Conservation (phyloP, 2,113 vertebrate species). For the Plotosus lineatus region DNA sequence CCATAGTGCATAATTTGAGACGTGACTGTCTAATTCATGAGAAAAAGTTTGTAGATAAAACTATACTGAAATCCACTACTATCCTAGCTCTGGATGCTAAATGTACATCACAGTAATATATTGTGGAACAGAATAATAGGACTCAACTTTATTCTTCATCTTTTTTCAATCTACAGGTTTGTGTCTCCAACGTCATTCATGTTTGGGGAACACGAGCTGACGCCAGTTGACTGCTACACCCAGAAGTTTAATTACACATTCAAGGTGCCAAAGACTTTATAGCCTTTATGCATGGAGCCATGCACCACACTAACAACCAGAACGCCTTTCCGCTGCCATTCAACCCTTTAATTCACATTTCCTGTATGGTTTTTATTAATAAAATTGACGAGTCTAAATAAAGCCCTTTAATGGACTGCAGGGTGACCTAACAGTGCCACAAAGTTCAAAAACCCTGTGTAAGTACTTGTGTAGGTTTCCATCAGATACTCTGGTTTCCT, state of each 20-base stretch:
- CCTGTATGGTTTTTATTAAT: background rate
- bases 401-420: background rate
- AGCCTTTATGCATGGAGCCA: background rate
- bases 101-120: background rate
- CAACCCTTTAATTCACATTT: background rate
- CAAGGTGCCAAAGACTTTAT: constrained; percentile 71
- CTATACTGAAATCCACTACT: background rate
- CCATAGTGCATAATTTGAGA: background rate
- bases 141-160: constrained; percentile 6
- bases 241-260: constrained; percentile 90
- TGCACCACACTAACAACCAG: background rate
- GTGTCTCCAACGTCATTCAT: constrained; percentile 82
- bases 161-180: constrained; percentile 70
- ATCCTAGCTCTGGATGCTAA: too few species aligned
- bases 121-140: background rate
- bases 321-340: background rate
- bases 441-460: too few species aligned
- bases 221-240: constrained; percentile 73
- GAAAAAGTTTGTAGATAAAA: background rate
- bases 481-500: too few species aligned
- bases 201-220: constrained; percentile 76
- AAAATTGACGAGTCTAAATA: background rate
- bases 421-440: background rate
- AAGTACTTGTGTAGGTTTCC: too few species aligned
- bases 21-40: background rate